These are phyloP conservation scores for Lepidurus arcticus DNA, from an alignment of 1,140 invertebrate genomes.

Conservation along the genomic window DNA sequence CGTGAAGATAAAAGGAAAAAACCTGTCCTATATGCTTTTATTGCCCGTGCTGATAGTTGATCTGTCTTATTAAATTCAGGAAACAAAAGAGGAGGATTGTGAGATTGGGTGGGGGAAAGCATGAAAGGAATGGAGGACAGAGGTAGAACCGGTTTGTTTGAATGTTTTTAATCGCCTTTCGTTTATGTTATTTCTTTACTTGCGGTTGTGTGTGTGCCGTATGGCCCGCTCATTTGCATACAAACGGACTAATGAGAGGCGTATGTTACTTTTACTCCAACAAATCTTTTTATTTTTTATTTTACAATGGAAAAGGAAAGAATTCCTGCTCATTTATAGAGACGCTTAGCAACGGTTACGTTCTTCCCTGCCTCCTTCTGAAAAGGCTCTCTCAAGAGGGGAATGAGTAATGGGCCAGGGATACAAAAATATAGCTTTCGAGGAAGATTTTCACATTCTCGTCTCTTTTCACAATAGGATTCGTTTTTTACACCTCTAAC, in stretches of 20 bases:
- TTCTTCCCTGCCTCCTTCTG: neutral
- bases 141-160: neutral
- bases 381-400: neutral
- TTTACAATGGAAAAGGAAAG: neutral
- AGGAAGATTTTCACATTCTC: neutral
- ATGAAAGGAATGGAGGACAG: neutral
- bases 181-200: neutral
- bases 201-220: too few species aligned
- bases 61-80: neutral
- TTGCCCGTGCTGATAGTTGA: neutral
- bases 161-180: neutral
- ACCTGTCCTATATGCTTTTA: neutral
- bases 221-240: too few species aligned
- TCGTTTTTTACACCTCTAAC: neutral
- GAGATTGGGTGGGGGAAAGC: neutral
- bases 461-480: conserved; percentile 2
- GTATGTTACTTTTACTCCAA: neutral
- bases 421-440: neutral
- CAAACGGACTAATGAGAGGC: too few species aligned
- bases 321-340: neutral
- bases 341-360: neutral
- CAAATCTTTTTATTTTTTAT: neutral
- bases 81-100: neutral
- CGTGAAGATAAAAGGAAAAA: neutral
- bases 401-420: neutral